Evolutionary conservation across 2,888 invertebrate species (phyloP).

Genomic region (Clunio marinus): DNA sequence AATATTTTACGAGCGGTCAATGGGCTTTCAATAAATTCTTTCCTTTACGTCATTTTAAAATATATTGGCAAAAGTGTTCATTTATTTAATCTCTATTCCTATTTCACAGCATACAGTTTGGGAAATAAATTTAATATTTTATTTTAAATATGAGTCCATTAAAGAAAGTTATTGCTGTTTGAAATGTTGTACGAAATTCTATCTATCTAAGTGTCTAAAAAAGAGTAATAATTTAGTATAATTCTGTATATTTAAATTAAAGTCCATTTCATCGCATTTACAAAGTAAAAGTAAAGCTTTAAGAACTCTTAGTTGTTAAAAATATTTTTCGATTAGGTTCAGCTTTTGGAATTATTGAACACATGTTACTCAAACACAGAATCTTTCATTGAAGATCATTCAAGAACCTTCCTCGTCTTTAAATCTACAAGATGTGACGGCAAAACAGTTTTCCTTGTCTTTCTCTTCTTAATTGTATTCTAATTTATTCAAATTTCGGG

Average conservation of each 20-base stretch:
- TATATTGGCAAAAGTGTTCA: conserved; percentile 1
- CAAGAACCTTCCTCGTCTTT: not conserved
- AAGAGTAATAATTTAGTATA: too few relatives aligned
- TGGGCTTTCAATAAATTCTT: not conserved
- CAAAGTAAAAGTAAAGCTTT: too few relatives aligned
- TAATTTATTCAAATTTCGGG: conserved; percentile 1
- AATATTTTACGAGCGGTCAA: too few relatives aligned
- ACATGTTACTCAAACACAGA: not conserved
- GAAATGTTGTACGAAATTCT: too few relatives aligned
- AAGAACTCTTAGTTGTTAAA: too few relatives aligned
- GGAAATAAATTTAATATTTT: not conserved
- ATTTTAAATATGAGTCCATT: not conserved
- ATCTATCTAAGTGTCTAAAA: too few relatives aligned
- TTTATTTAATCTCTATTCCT: conserved; percentile 12
- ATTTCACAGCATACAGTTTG: not conserved
- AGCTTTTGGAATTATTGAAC: too few relatives aligned
- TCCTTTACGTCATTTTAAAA: not conserved
- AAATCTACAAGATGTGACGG: not conserved
- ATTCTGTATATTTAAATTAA: too few relatives aligned
- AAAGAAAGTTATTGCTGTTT: too few relatives aligned
- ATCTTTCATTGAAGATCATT: not conserved
- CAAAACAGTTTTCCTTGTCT: not conserved
- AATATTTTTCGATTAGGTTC: too few relatives aligned
- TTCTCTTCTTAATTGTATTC: conserved; percentile 14
- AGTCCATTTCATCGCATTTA: too few relatives aligned